Evolutionary conservation across 64 coral and sea anemone species (phyloP).

Genomic region (Cladopsammia gracilis): DNA sequence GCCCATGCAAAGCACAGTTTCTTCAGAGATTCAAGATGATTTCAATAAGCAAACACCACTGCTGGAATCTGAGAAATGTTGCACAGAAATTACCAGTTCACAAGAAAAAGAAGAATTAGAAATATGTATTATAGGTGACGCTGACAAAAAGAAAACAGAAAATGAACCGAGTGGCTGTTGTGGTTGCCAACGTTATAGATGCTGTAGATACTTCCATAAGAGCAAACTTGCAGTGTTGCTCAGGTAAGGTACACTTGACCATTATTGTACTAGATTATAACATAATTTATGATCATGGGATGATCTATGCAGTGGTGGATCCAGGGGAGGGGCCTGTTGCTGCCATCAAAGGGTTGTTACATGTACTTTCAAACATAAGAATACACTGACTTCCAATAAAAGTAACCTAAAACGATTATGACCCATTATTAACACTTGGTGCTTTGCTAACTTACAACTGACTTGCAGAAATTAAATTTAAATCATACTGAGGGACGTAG

Average conservation of each 20-base stretch:
- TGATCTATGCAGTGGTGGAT: too few relatives aligned
- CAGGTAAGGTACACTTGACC: not conserved
- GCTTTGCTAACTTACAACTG: too few relatives aligned
- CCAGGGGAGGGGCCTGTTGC: too few relatives aligned
- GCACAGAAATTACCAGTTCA: not conserved
- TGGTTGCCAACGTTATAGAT: not conserved
- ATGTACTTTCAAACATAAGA: too few relatives aligned
- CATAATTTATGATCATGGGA: too few relatives aligned
- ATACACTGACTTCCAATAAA: too few relatives aligned
- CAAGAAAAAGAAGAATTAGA: not conserved
- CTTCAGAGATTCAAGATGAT: conserved; percentile 25
- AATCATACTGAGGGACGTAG: too few relatives aligned
- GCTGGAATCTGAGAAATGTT: not conserved
- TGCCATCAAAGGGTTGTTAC: too few relatives aligned
- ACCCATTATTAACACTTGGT: too few relatives aligned
- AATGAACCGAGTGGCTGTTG: not conserved
- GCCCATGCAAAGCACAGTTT: conserved; percentile 27
- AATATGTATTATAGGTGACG: not conserved
- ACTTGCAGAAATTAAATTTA: too few relatives aligned
- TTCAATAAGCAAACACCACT: not conserved
- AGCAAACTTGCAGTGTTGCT: conserved; percentile 17
- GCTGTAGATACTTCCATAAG: not conserved
- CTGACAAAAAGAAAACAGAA: not conserved
- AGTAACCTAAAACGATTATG: too few relatives aligned
- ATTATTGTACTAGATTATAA: too few relatives aligned